Evolutionary conservation across 1,140 invertebrate genomes (phyloP), one percentile per base, ranked within the genome.

Genomic region (Drosophila rhopaloa): DNA sequence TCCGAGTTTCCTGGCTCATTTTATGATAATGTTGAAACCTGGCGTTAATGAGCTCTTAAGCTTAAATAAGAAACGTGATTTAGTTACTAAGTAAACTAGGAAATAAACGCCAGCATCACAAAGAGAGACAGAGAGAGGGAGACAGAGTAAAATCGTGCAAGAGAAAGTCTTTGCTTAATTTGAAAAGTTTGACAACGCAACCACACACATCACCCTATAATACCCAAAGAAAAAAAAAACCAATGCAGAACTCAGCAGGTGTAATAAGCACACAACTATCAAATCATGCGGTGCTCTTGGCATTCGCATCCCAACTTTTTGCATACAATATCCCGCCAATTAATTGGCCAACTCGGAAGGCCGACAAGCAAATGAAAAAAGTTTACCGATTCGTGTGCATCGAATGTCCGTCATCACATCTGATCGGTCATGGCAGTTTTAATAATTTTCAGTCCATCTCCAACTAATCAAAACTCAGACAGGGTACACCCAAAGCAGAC

Each of bases 51-150:
- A 89, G 84, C 84, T 90, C 84, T 89, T 89, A 85, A 89, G 84
- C 84, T 89, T 89, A 89, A 89, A 89, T 89, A 89, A 81, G 84
- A 85, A 89, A 89, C 84, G 84, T 89, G 84, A 89, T 89, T 89
- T 90, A 90, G 84, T 79, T 89, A 89, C 85, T 81, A 89, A 89
- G 85, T 89, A 89, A 89, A 89, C 85, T 84, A 79, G 67, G 59
- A 84, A 80, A 79, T 79, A 84, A 75, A 67, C 76, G 46, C 58
- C 57, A 43, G 47, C 27, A 24, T 11, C 19, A 27, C 48, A 10
- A 7, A 37, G 58, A 51, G 16, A 40, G 38, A 50, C 58, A 58
- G 41, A 56, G 38, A 10, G 4, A 43, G 44, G 43, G 16, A 44
- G 37, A 47, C 19, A 11, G 14, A 57, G 27, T 16, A 54, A 38